phyloP scores from a whole-genome alignment of 2,797 vertebrate species.

The Phataginus tetradactyla region DNA sequence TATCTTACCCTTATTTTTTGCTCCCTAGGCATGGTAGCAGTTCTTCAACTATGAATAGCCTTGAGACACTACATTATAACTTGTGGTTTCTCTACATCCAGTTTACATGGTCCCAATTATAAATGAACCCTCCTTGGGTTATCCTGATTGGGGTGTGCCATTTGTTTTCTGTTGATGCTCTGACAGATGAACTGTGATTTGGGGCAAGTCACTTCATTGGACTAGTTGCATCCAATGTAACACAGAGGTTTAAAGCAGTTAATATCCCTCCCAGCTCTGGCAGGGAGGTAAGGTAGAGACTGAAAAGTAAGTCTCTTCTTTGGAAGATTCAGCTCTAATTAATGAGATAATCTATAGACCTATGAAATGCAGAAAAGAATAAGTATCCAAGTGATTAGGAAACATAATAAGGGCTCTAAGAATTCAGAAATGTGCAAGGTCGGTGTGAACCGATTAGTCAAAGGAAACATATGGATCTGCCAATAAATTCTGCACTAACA shows the following conservation, averaged over 20 bases:
- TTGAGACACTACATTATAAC: not conserved
- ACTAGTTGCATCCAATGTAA: not conserved
- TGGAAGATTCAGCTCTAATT: not conserved
- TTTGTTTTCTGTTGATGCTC: not conserved
- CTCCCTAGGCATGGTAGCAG: not conserved
- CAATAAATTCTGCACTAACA: not conserved
- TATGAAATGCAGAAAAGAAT: not conserved
- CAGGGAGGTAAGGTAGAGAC: not conserved
- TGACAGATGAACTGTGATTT: not conserved
- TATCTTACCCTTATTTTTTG: not conserved
- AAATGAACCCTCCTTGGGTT: slow-evolving; percentile 38
- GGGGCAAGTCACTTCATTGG: not conserved
- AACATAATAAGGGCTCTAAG: not conserved
- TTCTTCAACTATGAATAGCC: not conserved
- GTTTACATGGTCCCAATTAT: not conserved
- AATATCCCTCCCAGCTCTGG: not conserved
- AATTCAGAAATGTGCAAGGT: not conserved
- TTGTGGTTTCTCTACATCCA: not conserved
- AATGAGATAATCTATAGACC: not conserved
- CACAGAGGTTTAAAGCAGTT: not conserved
- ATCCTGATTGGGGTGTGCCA: not conserved
- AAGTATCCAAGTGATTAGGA: not conserved
- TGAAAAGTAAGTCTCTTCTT: not conserved
- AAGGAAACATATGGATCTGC: not conserved
- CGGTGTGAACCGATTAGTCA: not conserved